Evolutionary conservation across 2,888 invertebrate genomes (phyloP), one percentile per base, ranked within the genome.

Genomic region (Ichneumon xanthorius): DNA sequence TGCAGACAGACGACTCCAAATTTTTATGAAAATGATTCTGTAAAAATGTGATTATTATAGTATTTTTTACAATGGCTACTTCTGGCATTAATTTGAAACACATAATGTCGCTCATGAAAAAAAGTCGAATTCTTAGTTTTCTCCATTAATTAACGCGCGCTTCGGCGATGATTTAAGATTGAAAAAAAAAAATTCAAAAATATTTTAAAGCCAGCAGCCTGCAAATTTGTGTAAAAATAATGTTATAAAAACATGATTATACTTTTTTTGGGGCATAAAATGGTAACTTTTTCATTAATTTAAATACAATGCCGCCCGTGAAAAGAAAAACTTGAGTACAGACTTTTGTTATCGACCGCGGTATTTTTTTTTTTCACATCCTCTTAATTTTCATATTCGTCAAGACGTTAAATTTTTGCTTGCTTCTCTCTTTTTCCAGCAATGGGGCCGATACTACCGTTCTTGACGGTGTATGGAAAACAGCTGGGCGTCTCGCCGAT

Each of bases 381-480:
- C 33, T n/a, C n/a, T 63, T 4, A 16, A 63, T n/a, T 37, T 22
- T 67, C 22, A n/a, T 2, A 45, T 1, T 45, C 1, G 14, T 45
- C 45, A 4, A 45, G 11, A 3, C 14, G 3, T 45, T 14, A 3
- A 45, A 45, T 45, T 14, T 14, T 14, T 14, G 14, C 3, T 45
- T 14, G 45, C 14, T 14, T 14, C 14, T 45, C 14, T 45, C 11
- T 68, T 89, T 89, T 94, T 94, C 73, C 94, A 97, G 97, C 97
- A 0, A 95, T 97, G 94, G 97, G 97, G 0, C 97, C 97, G 0
- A 96, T 98, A 70, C 94, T 98, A 50, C 97, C 97, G 0, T 97
- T 97, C 92, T 93, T 97, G 65, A 95, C 96, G 82, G 97, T 98
- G 14, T 97, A 96, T 93, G 97, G 97, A 0, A 96, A 96, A 88